phyloP scores from a whole-genome alignment of 2,888 invertebrate genomes.

The Alviniconcha strummeri region DNA sequence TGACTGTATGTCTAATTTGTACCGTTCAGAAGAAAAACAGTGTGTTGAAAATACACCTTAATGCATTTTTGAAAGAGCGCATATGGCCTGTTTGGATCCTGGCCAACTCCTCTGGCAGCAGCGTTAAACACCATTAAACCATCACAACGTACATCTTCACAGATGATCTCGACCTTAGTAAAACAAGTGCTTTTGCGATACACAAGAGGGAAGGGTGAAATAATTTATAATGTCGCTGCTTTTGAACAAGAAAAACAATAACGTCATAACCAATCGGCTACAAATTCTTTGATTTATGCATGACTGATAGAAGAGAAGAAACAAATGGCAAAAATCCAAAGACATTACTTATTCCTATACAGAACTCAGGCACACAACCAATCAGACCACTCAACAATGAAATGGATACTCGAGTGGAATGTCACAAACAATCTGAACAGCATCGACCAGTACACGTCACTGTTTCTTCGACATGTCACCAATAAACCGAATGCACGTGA shows the following conservation, averaged over 20 bases:
- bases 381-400: conserved; percentile 14
- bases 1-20: too few relatives aligned
- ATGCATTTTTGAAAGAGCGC: too few relatives aligned
- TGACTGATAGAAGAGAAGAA: not conserved
- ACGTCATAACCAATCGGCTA: not conserved
- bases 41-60: too few relatives aligned
- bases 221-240: not conserved
- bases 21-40: too few relatives aligned
- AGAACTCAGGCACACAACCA: conserved; percentile 26
- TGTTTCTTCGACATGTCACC: not conserved
- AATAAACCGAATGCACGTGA: not conserved
- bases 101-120: too few relatives aligned
- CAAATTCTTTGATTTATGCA: not conserved
- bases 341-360: not conserved
- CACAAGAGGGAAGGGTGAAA: too few relatives aligned
- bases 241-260: not conserved
- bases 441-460: not conserved
- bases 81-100: too few relatives aligned
- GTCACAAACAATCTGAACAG: conserved; percentile 11
- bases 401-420: conserved; percentile 31
- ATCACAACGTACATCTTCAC: not conserved
- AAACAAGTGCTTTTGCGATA: too few relatives aligned
- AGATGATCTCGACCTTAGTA: not conserved
- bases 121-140: not conserved
- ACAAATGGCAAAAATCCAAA: not conserved